phyloP scores from a whole-genome alignment of 2,888 invertebrate genomes.

The Pandemis heparana region DNA sequence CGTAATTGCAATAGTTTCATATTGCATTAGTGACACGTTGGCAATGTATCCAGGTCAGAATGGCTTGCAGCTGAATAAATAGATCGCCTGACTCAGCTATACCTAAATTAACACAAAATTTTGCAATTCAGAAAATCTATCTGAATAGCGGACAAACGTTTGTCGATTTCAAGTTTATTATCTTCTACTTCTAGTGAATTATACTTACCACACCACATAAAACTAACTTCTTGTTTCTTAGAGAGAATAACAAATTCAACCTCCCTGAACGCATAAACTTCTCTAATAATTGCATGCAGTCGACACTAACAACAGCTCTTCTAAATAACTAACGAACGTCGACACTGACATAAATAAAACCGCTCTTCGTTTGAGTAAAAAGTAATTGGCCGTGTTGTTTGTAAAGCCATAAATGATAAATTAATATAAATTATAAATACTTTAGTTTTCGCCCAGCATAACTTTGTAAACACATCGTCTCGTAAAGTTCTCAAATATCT shows the following conservation, averaged over 20 bases:
- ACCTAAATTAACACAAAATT: conserved; percentile 27
- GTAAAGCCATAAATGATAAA: conserved; percentile 29
- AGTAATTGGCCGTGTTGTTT: conserved; percentile 36
- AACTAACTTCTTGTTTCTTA: conserved; percentile 26
- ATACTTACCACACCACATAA: conserved; percentile 26
- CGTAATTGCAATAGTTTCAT: conserved; percentile 37
- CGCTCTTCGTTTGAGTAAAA: conserved; percentile 24
- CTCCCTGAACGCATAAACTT: conserved; percentile 32
- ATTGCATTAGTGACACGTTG: conserved; percentile 62
- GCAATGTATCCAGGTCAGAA: conserved; percentile 76
- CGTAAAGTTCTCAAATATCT: conserved; percentile 39
- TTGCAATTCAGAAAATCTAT: conserved; percentile 15
- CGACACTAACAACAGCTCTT: conserved; percentile 25
- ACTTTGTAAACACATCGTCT: conserved; percentile 23
- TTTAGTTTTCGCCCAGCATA: conserved; percentile 14
- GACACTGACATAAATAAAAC: conserved; percentile 33
- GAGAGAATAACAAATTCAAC: conserved; percentile 31
- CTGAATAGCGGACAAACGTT: neutral
- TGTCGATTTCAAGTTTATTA: conserved; percentile 14
- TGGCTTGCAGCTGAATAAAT: conserved; percentile 77
- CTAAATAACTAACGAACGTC: conserved; percentile 28
- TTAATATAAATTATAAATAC: conserved; percentile 27
- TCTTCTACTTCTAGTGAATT: neutral
- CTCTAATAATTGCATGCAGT: conserved; percentile 33
- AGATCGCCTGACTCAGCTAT: conserved; percentile 52